phyloP scores from a whole-genome alignment of 2,888 invertebrate species.

The Oscheius myriophilus region DNA sequence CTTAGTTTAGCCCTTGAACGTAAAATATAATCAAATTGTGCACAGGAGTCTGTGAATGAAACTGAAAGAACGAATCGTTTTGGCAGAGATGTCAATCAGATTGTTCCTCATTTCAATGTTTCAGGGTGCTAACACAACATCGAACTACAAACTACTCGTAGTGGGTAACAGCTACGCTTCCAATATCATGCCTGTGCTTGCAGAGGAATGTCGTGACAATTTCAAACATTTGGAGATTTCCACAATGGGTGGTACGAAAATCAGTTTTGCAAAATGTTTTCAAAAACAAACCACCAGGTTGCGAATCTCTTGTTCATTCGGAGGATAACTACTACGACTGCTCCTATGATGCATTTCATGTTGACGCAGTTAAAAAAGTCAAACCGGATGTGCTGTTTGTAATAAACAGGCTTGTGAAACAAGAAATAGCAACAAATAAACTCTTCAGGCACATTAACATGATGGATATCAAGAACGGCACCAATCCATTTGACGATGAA shows the following conservation, averaged over 20 bases:
- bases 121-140: neutral
- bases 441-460: neutral
- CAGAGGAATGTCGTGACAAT: conserved; percentile 1
- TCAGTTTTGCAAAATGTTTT: too few relatives aligned
- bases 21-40: too few relatives aligned
- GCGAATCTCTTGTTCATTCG: neutral
- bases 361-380: neutral
- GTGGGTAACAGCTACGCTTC: conserved; percentile 9
- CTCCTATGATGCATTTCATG: neutral
- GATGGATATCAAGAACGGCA: neutral
- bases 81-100: too few relatives aligned
- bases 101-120: too few relatives aligned
- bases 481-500: conserved; percentile 6
- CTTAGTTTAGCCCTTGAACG: too few relatives aligned
- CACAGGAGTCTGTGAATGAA: too few relatives aligned
- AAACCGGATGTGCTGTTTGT: conserved; percentile 3
- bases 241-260: neutral
- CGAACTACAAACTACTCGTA: neutral
- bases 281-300: too few relatives aligned
- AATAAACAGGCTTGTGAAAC: conserved; percentile 2
- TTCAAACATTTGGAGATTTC: neutral
- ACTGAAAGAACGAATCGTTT: too few relatives aligned
- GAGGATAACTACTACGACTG: too few relatives aligned
- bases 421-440: too few relatives aligned
- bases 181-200: neutral